Percentiles rank a stretch among this genome's conserved stretches.
Conservation (phyloP, 2,113 vertebrate species). For the Fukomys damarensis region DNA sequence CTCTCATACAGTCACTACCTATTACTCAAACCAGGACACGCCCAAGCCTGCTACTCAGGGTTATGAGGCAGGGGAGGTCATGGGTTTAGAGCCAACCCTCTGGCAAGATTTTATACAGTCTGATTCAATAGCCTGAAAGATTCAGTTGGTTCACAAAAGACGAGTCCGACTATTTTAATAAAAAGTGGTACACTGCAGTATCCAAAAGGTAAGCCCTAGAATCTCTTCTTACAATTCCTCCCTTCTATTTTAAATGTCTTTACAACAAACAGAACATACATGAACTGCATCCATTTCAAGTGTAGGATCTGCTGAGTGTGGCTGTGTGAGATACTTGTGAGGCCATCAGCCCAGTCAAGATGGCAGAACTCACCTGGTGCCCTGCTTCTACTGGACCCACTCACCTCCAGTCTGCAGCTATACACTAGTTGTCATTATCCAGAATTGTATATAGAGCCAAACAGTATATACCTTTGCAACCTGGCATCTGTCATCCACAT, state of each 20-base stretch:
- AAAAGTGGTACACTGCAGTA: not conserved
- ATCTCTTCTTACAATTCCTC: not conserved
- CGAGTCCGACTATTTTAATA: constrained; percentile 10
- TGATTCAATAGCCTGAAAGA: not conserved
- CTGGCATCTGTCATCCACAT: not conserved
- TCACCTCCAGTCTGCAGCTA: not conserved
- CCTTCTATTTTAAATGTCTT: constrained; percentile 12
- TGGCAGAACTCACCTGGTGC: not conserved
- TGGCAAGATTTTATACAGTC: not conserved
- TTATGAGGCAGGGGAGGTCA: not conserved
- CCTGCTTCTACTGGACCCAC: not conserved
- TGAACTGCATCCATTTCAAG: not conserved
- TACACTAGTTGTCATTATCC: not conserved
- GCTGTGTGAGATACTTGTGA: not conserved
- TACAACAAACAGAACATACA: not conserved
- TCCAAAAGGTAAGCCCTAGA: not conserved
- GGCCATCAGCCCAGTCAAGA: not conserved
- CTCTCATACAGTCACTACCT: constrained; percentile 29
- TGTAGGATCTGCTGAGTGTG: not conserved
- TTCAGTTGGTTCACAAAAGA: constrained; percentile 12
- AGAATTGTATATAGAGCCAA: not conserved
- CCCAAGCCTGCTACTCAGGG: not conserved
- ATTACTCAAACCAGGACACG: not conserved
- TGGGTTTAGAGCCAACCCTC: not conserved
- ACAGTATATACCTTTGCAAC: not conserved